phyloP scores from a whole-genome alignment of 2,888 invertebrate genomes.

The Trachelus iudaicus region DNA sequence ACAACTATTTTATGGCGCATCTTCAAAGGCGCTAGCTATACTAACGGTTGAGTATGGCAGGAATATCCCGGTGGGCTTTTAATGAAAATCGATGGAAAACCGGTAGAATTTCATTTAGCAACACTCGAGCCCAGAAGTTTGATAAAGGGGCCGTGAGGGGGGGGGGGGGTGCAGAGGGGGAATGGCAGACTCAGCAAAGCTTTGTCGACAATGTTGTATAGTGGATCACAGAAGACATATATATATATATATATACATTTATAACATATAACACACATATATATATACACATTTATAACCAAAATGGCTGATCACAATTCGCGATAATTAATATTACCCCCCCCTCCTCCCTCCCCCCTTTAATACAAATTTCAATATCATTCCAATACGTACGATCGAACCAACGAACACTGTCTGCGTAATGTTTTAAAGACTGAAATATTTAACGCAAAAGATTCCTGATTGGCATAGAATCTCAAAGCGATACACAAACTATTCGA shows the following conservation, averaged over 20 bases:
- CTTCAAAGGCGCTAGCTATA: slow-evolving; percentile 27
- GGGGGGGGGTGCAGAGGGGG: background rate
- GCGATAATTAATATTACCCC: slow-evolving; percentile 40
- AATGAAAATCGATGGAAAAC: slow-evolving; percentile 40
- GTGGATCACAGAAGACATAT: background rate
- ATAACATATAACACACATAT: too few species aligned
- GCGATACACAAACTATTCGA: background rate
- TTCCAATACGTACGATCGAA: background rate
- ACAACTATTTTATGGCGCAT: slow-evolving; percentile 36
- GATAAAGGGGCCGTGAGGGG: background rate
- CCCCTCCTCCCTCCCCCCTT: slow-evolving; percentile 6
- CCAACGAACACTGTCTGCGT: background rate
- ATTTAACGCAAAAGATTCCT: background rate
- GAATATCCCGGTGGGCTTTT: slow-evolving; percentile 29
- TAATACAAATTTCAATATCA: background rate
- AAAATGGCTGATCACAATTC: slow-evolving; percentile 6
- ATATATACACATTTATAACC: background rate
- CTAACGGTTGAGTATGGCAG: background rate
- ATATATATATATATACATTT: too few species aligned
- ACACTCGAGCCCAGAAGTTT: background rate
- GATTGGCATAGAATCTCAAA: background rate
- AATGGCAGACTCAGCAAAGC: background rate
- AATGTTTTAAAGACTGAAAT: background rate
- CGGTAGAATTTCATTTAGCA: background rate
- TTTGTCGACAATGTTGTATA: background rate